Conservation (phyloP, 1,140 invertebrate genomes). For the Caenorhabditis latens region DNA sequence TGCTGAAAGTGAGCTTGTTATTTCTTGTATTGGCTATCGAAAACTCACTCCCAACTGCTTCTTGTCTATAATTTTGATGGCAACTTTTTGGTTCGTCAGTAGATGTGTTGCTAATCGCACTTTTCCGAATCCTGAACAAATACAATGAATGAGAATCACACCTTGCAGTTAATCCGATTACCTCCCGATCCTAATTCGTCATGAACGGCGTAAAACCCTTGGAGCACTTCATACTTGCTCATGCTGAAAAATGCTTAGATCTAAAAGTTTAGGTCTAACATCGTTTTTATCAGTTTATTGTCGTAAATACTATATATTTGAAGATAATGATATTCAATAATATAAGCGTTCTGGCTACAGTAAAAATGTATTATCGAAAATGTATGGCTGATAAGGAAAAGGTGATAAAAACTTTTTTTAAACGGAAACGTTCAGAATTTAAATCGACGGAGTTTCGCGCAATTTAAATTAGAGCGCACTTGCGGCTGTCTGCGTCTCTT, state of each 20-base stretch:
- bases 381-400: not conserved
- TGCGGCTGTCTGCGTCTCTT: not conserved
- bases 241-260: slow-evolving; percentile 15
- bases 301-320: not conserved
- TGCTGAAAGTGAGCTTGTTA: slow-evolving; percentile 80
- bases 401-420: not conserved
- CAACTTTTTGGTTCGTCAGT: slow-evolving; percentile 86
- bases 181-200: slow-evolving; percentile 72
- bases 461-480: not conserved
- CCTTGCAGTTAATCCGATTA: not conserved
- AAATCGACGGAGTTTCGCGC: slow-evolving; percentile 10
- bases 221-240: slow-evolving; percentile 52
- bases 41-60: slow-evolving; percentile 82
- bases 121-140: slow-evolving; percentile 81
- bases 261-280: not conserved
- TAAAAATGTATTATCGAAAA: too few relatives aligned
- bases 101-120: slow-evolving; percentile 86
- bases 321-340: not conserved
- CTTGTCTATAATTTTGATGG: slow-evolving; percentile 90
- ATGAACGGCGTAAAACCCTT: slow-evolving; percentile 65
- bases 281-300: too few relatives aligned
- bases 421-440: not conserved
- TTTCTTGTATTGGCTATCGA: slow-evolving; percentile 13
- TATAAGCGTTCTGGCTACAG: not conserved
- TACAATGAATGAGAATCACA: not conserved